Evolutionary conservation across 2,797 vertebrate genomes (phyloP), one percentile per base, ranked within the genome.

Genomic region (Lutjanus argentimaculatus): DNA sequence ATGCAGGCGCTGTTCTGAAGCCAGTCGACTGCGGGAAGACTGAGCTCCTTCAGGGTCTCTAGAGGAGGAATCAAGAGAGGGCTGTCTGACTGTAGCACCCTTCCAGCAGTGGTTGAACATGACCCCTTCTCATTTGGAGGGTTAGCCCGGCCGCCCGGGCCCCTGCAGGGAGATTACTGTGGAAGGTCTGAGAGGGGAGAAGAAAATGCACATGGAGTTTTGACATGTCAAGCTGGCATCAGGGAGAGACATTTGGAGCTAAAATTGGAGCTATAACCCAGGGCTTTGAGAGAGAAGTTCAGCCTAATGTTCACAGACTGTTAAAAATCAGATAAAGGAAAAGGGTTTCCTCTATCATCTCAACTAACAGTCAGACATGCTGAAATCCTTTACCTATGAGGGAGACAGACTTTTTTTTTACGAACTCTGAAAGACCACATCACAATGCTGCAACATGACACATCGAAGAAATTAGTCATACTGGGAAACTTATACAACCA

Each of bases 191-290:
- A 59, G 49, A 79, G 58, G 19, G 51, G 59, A 25, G 40, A 55
- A 42, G 11, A 49, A 73, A 68, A 65, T 45, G 48, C 46, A 19
- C 55, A 42, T 3, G 12, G 51, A 72, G 42, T 67, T 81, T 36
- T 80, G 67, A 82, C 70, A 22, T 22, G 72, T 82, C 77, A 64
- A 71, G 66, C 62, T 74, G 67, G 51, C 67, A 57, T 79, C 19
- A 17, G 56, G 63, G 46, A 77, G 61, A 70, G 8, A 76, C 30
- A 40, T 42, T 61, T 36, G 13, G 22, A 51, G 72, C 58, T 63
- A 17, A 65, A 67, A 79, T 25, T 64, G 45, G 30, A 67, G 69
- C 51, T 62, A 16, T 72, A 36, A 75, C 46, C 58, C 19, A 17
- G 10, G 14, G 53, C 52, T 56, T 13, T 40, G 10, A 36, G 51